phyloP scores from a whole-genome alignment of 2,113 vertebrate genomes.

The Oceanites oceanicus region DNA sequence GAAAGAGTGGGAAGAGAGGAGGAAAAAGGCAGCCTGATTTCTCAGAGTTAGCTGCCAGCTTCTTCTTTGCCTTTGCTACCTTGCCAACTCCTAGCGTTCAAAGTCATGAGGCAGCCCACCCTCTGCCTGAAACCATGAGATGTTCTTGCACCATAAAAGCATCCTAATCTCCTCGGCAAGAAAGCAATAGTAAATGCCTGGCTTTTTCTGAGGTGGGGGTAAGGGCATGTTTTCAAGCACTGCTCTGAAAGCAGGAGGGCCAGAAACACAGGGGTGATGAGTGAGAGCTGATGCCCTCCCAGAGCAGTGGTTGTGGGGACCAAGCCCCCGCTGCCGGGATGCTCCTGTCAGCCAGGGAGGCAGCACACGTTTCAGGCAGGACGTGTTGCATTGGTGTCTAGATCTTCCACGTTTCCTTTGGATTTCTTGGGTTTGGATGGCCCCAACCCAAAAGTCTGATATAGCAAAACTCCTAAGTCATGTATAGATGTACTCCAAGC shows the following conservation, averaged over 20 bases:
- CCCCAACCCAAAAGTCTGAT: not conserved
- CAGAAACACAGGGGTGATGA: not conserved
- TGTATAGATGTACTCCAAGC: not conserved
- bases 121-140: not conserved
- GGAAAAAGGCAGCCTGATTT: not conserved
- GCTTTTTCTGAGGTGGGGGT: not conserved
- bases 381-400: no score
- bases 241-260: not conserved
- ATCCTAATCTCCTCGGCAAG: not conserved
- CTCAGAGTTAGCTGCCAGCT: not conserved
- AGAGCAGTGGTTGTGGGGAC: fast-evolving
- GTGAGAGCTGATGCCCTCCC: not conserved
- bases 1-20: not conserved
- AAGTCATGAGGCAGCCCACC: not conserved
- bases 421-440: not conserved
- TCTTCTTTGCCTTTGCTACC: not conserved
- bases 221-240: not conserved
- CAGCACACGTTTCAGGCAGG: not conserved
- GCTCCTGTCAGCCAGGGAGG: not conserved
- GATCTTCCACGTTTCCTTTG: not conserved
- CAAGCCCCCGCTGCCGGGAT: not conserved
- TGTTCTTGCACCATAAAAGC: not conserved
- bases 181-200: not conserved
- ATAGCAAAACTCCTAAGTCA: not conserved
- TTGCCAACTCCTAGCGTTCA: not conserved